These are phyloP conservation scores for Suricata suricatta DNA, from an alignment of 2,113 vertebrate genomes.

Conservation along the genomic window DNA sequence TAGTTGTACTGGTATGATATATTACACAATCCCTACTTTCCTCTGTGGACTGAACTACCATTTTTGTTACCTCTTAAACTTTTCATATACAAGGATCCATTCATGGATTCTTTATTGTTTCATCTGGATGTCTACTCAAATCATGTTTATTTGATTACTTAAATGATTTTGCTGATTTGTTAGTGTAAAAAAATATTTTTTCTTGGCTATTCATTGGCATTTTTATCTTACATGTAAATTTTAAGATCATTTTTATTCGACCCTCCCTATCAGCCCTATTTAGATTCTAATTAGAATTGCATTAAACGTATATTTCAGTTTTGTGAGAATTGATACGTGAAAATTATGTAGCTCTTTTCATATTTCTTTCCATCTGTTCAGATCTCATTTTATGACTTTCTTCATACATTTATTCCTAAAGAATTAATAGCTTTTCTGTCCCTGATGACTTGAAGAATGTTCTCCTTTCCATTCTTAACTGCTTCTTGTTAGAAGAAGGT, in stretches of 20 bases:
- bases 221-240: conserved; percentile 22
- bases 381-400: conserved; percentile 24
- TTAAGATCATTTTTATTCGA: conserved; percentile 22
- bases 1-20: background rate
- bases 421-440: background rate
- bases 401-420: conserved; percentile 35
- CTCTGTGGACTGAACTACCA: background rate
- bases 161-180: background rate
- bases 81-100: conserved; percentile 24
- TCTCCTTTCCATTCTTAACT: conserved; percentile 15
- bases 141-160: background rate
- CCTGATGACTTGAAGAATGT: background rate
- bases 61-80: background rate
- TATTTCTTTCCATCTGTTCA: conserved; percentile 5
- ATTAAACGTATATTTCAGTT: conserved; percentile 38
- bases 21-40: background rate
- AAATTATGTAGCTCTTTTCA: conserved; percentile 22
- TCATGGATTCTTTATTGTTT: conserved; percentile 26
- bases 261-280: background rate
- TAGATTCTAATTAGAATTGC: conserved; percentile 31
- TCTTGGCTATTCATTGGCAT: background rate
- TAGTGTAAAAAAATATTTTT: conserved; percentile 12
- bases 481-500: conserved; percentile 12
- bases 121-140: background rate
- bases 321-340: background rate